Evolutionary conservation across 2,113 vertebrate genomes (phyloP).

Genomic region (Synodontis membranacea): DNA sequence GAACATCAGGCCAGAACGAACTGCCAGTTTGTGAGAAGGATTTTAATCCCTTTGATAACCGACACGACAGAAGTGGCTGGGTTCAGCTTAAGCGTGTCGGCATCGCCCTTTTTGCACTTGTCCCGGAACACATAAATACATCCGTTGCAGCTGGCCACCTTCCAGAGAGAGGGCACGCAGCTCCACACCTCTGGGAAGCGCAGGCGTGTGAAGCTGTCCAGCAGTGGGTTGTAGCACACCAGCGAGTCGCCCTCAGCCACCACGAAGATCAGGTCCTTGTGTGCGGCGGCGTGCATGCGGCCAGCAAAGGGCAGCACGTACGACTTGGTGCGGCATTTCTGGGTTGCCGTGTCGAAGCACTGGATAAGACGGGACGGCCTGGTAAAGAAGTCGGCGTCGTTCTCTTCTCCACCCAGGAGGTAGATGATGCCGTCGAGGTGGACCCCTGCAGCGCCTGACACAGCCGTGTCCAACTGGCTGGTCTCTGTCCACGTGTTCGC

Average conservation of each 20-base stretch:
- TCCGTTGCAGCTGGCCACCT: conserved; percentile 97
- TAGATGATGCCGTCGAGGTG: conserved; percentile 94
- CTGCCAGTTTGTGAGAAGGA: conserved; percentile 95
- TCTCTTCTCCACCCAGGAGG: conserved; percentile 94
- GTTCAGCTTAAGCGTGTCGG: conserved; percentile 95
- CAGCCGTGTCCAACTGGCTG: conserved; percentile 88
- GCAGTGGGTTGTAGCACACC: conserved; percentile 92
- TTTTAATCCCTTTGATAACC: conserved; percentile 91
- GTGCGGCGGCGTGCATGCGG: conserved; percentile 92
- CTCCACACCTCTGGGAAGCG: conserved; percentile 96
- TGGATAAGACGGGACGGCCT: conserved; percentile 97
- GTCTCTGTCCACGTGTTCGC: conserved; percentile 98
- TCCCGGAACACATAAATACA: conserved; percentile 97
- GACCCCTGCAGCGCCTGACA: conserved; percentile 92
- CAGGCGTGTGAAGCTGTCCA: conserved; percentile 95
- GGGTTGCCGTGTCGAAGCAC: conserved; percentile 89
- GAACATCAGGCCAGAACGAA: conserved; percentile 88
- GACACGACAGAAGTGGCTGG: conserved; percentile 94
- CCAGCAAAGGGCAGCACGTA: conserved; percentile 94
- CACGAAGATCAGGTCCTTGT: conserved; percentile 96
- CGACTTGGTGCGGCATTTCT: conserved; percentile 91
- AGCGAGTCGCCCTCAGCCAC: conserved; percentile 93
- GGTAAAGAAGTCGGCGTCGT: conserved; percentile 98
- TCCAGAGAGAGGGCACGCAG: conserved; percentile 93
- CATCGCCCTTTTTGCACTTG: conserved; percentile 94